These are phyloP conservation scores for Saccostrea glomerata DNA, from an alignment of 1,140 invertebrate genomes.

Conservation along the genomic window DNA sequence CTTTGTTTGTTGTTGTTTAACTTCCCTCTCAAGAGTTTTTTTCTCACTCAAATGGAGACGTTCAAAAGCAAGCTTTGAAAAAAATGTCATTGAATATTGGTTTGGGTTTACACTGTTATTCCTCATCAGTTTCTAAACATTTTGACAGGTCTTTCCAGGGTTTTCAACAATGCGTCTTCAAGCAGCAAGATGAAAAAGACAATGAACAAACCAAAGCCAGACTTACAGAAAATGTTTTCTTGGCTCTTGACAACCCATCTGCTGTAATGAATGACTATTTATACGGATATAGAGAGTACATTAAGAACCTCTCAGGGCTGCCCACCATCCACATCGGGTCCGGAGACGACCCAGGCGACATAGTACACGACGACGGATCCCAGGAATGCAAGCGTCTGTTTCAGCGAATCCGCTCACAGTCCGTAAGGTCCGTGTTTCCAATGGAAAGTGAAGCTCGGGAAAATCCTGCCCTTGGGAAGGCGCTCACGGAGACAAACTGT, in stretches of 20 bases:
- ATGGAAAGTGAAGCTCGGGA: not conserved
- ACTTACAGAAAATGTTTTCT: constrained; percentile 54
- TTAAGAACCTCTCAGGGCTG: constrained; percentile 8
- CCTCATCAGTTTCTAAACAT: not conserved
- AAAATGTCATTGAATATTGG: not conserved
- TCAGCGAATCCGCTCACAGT: constrained; percentile 27
- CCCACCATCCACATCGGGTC: constrained; percentile 13
- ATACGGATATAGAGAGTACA: constrained; percentile 37
- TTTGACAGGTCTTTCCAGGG: constrained; percentile 33
- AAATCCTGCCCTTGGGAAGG: not conserved
- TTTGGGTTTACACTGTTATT: too few relatives aligned
- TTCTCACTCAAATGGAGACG: not conserved
- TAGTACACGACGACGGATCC: constrained; percentile 17
- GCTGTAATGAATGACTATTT: constrained; percentile 47
- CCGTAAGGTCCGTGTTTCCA: constrained; percentile 42
- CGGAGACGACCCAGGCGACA: constrained; percentile 31
- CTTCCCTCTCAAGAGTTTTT: too few relatives aligned
- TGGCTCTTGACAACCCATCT: constrained; percentile 50
- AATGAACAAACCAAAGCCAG: constrained; percentile 9
- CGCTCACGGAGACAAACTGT: not conserved
- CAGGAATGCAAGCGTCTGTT: constrained; percentile 49
- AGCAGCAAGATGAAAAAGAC: not conserved
- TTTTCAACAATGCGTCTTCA: constrained; percentile 20
- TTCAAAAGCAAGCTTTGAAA: not conserved
- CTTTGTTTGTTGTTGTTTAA: not conserved